Base-by-base conservation (phyloP, 2,113 vertebrate genomes). In the Dipodomys spectabilis region DNA sequence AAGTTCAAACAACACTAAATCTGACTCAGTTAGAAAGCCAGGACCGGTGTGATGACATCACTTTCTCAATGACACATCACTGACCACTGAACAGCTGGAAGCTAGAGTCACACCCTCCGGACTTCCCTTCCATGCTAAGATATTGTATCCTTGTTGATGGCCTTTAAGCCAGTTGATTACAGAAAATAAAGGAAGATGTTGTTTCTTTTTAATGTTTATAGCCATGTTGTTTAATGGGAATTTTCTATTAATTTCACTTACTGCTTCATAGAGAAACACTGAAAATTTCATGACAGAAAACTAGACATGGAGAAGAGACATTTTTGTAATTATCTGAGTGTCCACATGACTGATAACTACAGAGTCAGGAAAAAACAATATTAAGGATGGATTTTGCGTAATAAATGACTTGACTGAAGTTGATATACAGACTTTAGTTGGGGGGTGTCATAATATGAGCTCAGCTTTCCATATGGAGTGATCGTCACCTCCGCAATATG, bases 161-260 rank as follows among this genome's bases (percentile, higher is more conserved):
- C 57, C 62, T 93, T 82, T 86, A 72, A 77, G 62, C 82, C 83
- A 92, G 62, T 77, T 78, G 1, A 57, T 88, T 87, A 86, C 27
- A 82, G 45, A 72, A 84, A 95, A 79, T 81, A 7, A 94, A 86
- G 49, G 57, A 62, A 87, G 65, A 73, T 6, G 72, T 22, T 85
- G 57, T 32, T 89, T 16, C 23, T 69, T 19, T 45, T 23, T 27
- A 91, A 92, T 67, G 6, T 67, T 74, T 8, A 87, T 72, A 86
- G 27, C 32, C 35, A 18, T 57, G 49, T 77, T 90, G 2, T 60
- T 88, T 71, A 72, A 60, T 68, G 25, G 64, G 19, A 71, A 67
- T 74, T 67, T 84, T 82, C 30, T 73, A 2, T 57, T 87, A 94
- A 62, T 23, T 13, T n/a, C 53, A 13, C 9, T 39, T 27, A 16